A percentile compares a stretch with the other conserved stretches of the same genome.
phyloP scores from a whole-genome alignment of 2,113 vertebrate species.

The Argyrosomus japonicus region DNA sequence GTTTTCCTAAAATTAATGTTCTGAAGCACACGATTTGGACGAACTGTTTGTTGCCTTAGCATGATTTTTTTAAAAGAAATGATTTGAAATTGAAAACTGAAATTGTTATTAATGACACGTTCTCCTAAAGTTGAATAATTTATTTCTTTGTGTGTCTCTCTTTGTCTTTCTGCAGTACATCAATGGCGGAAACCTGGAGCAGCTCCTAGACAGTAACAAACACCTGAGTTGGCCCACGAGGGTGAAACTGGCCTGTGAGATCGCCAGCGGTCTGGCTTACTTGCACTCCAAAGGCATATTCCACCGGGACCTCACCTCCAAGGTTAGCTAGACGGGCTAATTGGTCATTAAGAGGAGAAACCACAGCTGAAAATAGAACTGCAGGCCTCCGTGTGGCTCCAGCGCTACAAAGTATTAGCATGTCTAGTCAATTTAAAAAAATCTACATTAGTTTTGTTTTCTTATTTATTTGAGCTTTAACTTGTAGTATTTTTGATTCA shows the following conservation, averaged over 20 bases:
- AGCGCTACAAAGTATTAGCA: background rate
- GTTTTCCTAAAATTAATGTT: no score
- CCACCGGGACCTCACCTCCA: slow-evolving; percentile 98
- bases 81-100: background rate
- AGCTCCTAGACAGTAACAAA: slow-evolving; percentile 94
- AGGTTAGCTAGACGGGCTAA: slow-evolving; percentile 82
- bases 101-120: background rate
- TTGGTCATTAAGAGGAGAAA: slow-evolving; percentile 29
- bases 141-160: background rate
- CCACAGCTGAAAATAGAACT: background rate
- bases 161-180: slow-evolving; percentile 89
- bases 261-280: slow-evolving; percentile 92
- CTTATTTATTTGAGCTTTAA: background rate
- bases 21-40: no score
- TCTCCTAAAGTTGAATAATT: background rate
- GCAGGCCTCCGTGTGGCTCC: background rate
- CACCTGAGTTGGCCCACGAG: slow-evolving; percentile 92
- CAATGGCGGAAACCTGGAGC: slow-evolving; percentile 97
- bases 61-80: background rate
- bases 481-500: background rate
- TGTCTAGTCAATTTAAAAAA: no score
- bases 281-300: slow-evolving; percentile 98
- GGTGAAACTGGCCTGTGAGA: slow-evolving; percentile 92
- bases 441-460: background rate
- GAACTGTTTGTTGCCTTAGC: no score